phyloP scores from a whole-genome alignment of 1,140 invertebrate genomes.

The Hydropsyche tenuis region DNA sequence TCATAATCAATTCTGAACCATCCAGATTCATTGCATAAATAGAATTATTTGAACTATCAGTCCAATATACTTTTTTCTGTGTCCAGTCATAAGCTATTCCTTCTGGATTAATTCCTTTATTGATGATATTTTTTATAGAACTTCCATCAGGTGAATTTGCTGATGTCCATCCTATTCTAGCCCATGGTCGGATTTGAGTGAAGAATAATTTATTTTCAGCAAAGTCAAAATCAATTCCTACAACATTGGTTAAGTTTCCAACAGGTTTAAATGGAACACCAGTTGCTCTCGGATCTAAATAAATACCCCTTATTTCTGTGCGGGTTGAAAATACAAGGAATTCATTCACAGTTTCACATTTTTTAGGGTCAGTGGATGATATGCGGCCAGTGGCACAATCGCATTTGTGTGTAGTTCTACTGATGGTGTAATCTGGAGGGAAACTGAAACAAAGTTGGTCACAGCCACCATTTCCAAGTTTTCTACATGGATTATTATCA shows the following conservation, averaged over 20 bases:
- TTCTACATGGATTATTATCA: conserved; percentile 78
- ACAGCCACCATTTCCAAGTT: conserved; percentile 81
- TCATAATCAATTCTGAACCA: conserved; percentile 89
- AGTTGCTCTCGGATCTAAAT: conserved; percentile 81
- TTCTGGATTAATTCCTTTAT: conserved; percentile 89
- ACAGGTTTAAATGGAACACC: conserved; percentile 85
- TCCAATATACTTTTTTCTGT: conserved; percentile 96
- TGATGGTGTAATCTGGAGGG: conserved; percentile 66
- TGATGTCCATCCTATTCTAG: conserved; percentile 82
- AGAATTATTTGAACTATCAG: conserved; percentile 91
- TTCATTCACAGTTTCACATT: conserved; percentile 84
- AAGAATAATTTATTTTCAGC: conserved; percentile 86
- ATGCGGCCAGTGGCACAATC: conserved; percentile 89
- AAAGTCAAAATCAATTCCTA: conserved; percentile 96
- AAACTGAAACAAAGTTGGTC: conserved; percentile 95
- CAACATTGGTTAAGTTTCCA: conserved; percentile 93
- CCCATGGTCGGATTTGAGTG: conserved; percentile 90
- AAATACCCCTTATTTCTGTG: conserved; percentile 87
- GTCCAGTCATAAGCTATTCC: conserved; percentile 98
- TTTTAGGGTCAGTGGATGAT: conserved; percentile 64
- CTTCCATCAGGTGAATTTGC: conserved; percentile 69
- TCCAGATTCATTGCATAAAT: conserved; percentile 96
- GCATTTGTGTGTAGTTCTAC: conserved; percentile 73
- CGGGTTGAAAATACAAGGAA: conserved; percentile 91
- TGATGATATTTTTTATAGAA: conserved; percentile 76